Evolutionary conservation across 2,888 invertebrate genomes (phyloP).

Genomic region (Chalcis sispes): DNA sequence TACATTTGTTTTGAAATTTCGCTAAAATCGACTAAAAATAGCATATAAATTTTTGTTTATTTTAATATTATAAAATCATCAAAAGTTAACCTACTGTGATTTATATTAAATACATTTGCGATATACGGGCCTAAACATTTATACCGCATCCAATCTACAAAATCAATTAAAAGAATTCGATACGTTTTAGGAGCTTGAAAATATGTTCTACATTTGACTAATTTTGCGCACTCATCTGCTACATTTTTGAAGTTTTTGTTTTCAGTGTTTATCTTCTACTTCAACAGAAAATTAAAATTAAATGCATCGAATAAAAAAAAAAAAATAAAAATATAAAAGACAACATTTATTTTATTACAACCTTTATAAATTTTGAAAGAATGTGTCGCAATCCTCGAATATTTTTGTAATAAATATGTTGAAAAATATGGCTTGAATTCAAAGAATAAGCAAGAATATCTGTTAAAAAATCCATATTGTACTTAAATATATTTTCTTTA

Average conservation of each 20-base stretch:
- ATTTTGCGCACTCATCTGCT: slow-evolving; percentile 71
- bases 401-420: slow-evolving; percentile 3
- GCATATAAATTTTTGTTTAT: not conserved
- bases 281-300: slow-evolving; percentile 9
- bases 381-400: slow-evolving; percentile 34
- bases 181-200: slow-evolving; percentile 78
- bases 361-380: slow-evolving; percentile 37
- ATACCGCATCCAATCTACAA: slow-evolving; percentile 78
- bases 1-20: too few species aligned
- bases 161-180: slow-evolving; percentile 80
- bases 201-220: slow-evolving; percentile 71
- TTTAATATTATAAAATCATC: not conserved
- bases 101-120: slow-evolving; percentile 78
- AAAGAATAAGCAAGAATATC: too few species aligned
- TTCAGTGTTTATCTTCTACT: slow-evolving; percentile 24
- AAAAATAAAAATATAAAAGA: not conserved
- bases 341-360: slow-evolving; percentile 8
- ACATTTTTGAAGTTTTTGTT: slow-evolving; percentile 69
- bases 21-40: not conserved
- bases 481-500: not conserved
- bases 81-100: slow-evolving; percentile 75
- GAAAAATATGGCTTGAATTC: too few species aligned
- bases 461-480: not conserved
- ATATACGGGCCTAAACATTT: slow-evolving; percentile 78
- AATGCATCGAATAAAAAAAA: too few species aligned